Conservation (phyloP, 1,140 invertebrate genomes). For the Brachionus calyciflorus region DNA sequence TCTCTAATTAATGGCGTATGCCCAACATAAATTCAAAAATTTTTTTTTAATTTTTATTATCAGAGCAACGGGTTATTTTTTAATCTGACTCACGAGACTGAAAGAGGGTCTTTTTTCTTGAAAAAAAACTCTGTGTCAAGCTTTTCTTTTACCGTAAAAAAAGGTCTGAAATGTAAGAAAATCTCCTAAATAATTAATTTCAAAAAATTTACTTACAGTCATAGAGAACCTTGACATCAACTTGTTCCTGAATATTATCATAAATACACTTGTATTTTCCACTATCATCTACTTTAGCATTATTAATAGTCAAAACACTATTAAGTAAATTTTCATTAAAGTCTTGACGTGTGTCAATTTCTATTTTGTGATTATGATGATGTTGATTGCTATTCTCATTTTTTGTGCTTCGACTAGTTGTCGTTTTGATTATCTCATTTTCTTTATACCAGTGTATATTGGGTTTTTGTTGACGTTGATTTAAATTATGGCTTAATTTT, state of each 20-base stretch:
- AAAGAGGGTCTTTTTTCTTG: no score
- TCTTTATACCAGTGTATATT: constrained; percentile 46
- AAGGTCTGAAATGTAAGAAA: no score
- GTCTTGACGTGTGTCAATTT: constrained; percentile 32
- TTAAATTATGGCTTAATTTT: background rate
- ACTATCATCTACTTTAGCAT: constrained; percentile 32
- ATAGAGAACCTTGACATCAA: constrained; percentile 44
- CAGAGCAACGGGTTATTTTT: no score
- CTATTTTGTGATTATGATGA: constrained; percentile 16
- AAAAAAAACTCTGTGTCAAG: no score
- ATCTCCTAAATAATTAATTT: background rate
- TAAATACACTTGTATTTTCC: constrained; percentile 44
- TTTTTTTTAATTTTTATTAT: no score
- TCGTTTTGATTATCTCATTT: constrained; percentile 42
- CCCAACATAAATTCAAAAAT: no score
- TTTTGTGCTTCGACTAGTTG: background rate
- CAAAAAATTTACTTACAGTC: constrained; percentile 38
- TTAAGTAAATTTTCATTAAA: constrained; percentile 23
- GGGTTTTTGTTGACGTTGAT: constrained; percentile 35
- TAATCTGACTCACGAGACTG: no score
- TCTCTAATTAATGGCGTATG: no score
- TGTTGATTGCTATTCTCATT: no score
- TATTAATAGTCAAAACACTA: constrained; percentile 28
- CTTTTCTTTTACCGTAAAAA: no score
- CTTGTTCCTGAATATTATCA: constrained; percentile 46